Percentiles rank a stretch among this genome's conserved stretches.
Conservation (phyloP, 2,888 invertebrate species). For the Caenorhabditis zanzibari region DNA sequence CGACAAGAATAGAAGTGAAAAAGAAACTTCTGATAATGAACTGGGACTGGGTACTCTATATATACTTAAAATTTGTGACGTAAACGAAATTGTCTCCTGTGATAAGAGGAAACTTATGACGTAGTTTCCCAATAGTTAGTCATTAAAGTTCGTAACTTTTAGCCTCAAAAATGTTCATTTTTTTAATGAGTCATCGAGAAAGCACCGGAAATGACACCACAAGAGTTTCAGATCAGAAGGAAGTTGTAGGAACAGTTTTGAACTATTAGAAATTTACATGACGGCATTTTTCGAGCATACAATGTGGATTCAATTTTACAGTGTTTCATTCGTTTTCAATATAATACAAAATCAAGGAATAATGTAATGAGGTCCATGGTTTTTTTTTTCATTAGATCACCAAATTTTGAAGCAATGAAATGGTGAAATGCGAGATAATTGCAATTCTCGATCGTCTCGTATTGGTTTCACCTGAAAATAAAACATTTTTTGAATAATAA, state of each 20-base stretch:
- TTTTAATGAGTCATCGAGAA: too few relatives aligned
- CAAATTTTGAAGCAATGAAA: slow-evolving; percentile 73
- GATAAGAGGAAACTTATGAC: not conserved
- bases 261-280: too few relatives aligned
- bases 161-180: not conserved
- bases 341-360: slow-evolving; percentile 3
- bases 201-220: too few relatives aligned
- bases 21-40: not conserved
- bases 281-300: too few relatives aligned
- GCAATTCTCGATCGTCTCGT: slow-evolving; percentile 65
- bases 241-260: too few relatives aligned
- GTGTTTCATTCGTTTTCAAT: not conserved
- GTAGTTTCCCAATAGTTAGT: not conserved
- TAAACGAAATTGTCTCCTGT: not conserved
- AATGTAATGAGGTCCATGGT: not conserved
- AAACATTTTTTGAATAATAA: not conserved
- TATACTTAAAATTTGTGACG: not conserved
- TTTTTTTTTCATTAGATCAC: slow-evolving; percentile 37
- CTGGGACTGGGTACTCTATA: not conserved
- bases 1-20: not conserved
- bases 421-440: slow-evolving; percentile 67
- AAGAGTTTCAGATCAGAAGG: too few relatives aligned
- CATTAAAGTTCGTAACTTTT: not conserved
- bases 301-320: not conserved
- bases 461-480: slow-evolving; percentile 67